Base-by-base conservation (phyloP, 2,888 invertebrate species). In the Dorcus parallelipipedus region DNA sequence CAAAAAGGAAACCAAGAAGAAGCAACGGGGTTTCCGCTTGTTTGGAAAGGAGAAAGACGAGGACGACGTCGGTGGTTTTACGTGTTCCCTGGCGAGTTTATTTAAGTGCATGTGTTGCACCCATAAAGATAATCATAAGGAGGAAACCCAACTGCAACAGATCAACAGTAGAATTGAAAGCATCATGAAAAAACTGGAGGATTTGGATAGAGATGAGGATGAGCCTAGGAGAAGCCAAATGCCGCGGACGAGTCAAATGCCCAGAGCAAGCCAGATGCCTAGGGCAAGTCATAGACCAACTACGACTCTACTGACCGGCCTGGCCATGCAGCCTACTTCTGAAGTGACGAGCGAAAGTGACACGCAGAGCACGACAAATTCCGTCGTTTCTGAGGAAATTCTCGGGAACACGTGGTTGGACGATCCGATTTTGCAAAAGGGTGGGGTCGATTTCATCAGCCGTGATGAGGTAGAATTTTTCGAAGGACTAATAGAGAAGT, bases 381-480 rank as follows among this genome's bases (percentile, higher is more conserved):
- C 49, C 4, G 14, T 8, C 17, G 49, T 5, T n/a, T 23, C 43
- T 17, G 56, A 23, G 49, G 48, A 41, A 42, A 54, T 51, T n/a
- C 2, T 14, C 9, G 67, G 67, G 20, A 71, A 73, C 52, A 73
- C 69, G 58, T 92, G 91, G 92, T 79, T 90, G 39, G 86, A 88
- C 64, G 89, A 90, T 67, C 82, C 84, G 17, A 80, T 83, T 26
- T 74, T 93, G 8, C 82, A 83, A 49, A 81, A 84, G 59, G 88
- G 89, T 0, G 84, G 86, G 50, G 81, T 88, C 2, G 85, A 86
- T 41, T 86, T 84, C 68, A 77, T 94, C 41, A 78, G 84, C 0
- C 80, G 83, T 9, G 78, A 82, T 47, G 93, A 94, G n/a, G 75
- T 83, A 83, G 78, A 78, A 10, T 94, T 95, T 78, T 95, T 93